A percentile compares a stretch with the other conserved stretches of the same genome.
phyloP scores from a whole-genome alignment of 2,888 invertebrate genomes.

The Cinara cedri region DNA sequence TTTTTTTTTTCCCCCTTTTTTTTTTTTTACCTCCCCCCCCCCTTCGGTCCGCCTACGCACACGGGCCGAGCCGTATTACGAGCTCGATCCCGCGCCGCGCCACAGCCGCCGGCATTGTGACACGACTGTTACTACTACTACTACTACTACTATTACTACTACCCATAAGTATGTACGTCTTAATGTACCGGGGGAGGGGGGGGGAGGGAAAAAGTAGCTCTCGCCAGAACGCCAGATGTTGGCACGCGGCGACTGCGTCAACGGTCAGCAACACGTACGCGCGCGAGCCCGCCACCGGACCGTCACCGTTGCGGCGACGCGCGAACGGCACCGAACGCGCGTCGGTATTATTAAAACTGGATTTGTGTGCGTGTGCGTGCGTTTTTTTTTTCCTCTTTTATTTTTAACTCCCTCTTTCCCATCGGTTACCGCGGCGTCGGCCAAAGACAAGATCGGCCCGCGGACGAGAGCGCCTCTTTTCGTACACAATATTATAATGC shows the following conservation, averaged over 20 bases:
- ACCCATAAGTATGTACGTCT: too few relatives aligned
- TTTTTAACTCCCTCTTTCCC: conserved; percentile 39
- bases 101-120: conserved; percentile 17
- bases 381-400: conserved; percentile 25
- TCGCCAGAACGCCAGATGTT: conserved; percentile 23
- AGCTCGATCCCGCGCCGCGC: not conserved
- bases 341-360: conserved; percentile 52
- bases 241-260: not conserved
- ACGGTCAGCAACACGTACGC: not conserved
- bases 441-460: conserved; percentile 15
- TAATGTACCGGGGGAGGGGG: too few relatives aligned
- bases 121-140: not conserved
- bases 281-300: not conserved
- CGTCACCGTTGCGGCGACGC: not conserved
- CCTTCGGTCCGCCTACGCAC: too few relatives aligned
- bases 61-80: not conserved
- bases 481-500: not conserved
- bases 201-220: conserved; percentile 1
- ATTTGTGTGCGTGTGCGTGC: too few relatives aligned
- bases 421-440: not conserved
- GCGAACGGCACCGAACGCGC: conserved; percentile 14
- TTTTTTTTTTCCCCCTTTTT: not conserved
- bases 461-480: not conserved
- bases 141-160: not conserved
- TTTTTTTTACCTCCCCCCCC: too few relatives aligned